Evolutionary conservation across 2,113 vertebrate species (phyloP), one percentile per base, ranked within the genome.

Genomic region (Centropus unirufus): DNA sequence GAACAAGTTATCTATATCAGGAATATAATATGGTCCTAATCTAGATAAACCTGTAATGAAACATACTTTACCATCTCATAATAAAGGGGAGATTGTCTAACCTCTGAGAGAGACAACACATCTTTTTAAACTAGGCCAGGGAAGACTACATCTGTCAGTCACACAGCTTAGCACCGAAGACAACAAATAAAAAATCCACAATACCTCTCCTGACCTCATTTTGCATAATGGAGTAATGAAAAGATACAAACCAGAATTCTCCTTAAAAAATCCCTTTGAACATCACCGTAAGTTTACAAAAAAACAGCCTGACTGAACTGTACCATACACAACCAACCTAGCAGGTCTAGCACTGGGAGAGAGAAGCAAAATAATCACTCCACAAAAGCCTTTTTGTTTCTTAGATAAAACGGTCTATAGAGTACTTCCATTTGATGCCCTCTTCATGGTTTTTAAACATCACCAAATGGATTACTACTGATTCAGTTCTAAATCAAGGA

Each of bases 311-410:
- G 51, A 93, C 24, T 40, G 27, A 76, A 84, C 15, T 14, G 24
- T 57, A 62, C 49, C 36, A 79, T 27, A 64, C 6, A 59, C 46
- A 90, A 75, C 29, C 47, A 83, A 57, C 26, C 17, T 16, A 49
- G 36, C 30, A 76, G 16, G 36, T 49, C 51, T 51, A 77, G 57
- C 30, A 49, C 5, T 16, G 26, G 47, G 49, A 67, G 7, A 69
- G 15, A 85, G 30, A 81, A 92, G 27, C n/a, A 93, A 93, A 90
- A 82, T 17, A 83, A 39, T 46, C 39, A 36, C 22, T 61, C 34
- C 51, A 88, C 49, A 83, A 62, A 85, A 72, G 16, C 21, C n/a
- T 64, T 75, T 87, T 66, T 73, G 24, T 59, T 89, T 89, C 11
- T 14, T 66, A 57, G 26, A n/a, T 34, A 79, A 74, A 40, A 40